These are phyloP conservation scores for Pogonocichla stellata DNA, from an alignment of 2,113 vertebrate species.

Conservation along the genomic window DNA sequence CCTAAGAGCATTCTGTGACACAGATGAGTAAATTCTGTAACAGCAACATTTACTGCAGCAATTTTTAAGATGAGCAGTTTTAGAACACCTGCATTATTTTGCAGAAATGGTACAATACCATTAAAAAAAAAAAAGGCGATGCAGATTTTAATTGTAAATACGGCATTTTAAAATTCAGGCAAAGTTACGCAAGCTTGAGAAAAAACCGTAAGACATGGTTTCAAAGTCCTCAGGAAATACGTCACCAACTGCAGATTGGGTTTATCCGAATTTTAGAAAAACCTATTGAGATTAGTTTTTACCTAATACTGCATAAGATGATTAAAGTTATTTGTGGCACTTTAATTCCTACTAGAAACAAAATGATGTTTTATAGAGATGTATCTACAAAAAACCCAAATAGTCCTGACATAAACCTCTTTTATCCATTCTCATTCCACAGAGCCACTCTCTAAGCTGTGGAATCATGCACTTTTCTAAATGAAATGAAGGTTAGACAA, in stretches of 20 bases:
- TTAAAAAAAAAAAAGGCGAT: not conserved
- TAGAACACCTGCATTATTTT: not conserved
- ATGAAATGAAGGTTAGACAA: constrained; percentile 34
- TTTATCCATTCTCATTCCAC: constrained; percentile 44
- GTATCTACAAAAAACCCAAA: not conserved
- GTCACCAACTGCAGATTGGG: constrained; percentile 27
- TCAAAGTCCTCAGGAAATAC: constrained; percentile 55
- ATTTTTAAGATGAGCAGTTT: not conserved
- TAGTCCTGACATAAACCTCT: constrained; percentile 48
- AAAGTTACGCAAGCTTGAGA: not conserved
- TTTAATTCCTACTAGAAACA: constrained; percentile 78
- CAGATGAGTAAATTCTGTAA: not conserved
- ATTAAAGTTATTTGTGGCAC: constrained; percentile 89
- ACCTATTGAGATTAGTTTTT: constrained; percentile 80
- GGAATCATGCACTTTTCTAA: constrained; percentile 56
- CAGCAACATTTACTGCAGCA: not conserved
- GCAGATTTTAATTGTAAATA: not conserved
- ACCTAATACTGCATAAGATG: constrained; percentile 87
- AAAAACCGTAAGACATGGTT: not conserved
- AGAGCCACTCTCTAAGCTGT: constrained; percentile 45
- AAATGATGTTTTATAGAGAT: constrained; percentile 73
- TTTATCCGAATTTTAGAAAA: constrained; percentile 74
- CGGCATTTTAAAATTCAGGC: not conserved
- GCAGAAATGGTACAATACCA: not conserved
- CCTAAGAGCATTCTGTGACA: not conserved